Conservation (phyloP, 2,797 vertebrate species). For the Synaphobranchus kaupii region DNA sequence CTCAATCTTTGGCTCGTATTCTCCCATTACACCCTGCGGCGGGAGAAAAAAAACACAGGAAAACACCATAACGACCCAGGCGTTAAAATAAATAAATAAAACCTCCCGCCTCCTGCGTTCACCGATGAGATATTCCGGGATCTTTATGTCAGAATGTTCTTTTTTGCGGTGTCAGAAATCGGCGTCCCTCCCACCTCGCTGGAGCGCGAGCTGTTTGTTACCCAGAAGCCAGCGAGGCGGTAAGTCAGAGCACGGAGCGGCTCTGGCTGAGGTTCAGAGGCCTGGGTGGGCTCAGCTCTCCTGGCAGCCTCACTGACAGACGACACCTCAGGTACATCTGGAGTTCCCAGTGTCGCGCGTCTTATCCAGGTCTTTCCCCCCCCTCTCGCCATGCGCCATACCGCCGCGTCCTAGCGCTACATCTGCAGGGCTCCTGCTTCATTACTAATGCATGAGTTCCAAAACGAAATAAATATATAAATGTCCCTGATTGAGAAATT, state of each 20-base stretch:
- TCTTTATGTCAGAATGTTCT: neutral
- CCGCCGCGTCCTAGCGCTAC: conserved; percentile 35
- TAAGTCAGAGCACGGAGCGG: neutral
- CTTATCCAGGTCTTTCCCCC: neutral
- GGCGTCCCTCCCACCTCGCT: neutral
- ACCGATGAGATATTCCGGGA: neutral
- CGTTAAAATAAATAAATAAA: neutral
- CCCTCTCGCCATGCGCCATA: neutral
- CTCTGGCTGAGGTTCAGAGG: neutral
- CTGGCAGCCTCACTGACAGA: conserved; percentile 32
- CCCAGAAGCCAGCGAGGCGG: neutral
- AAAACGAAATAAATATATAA: conserved; percentile 14
- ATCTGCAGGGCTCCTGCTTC: conserved; percentile 30
- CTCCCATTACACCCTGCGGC: conserved; percentile 92
- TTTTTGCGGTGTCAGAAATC: neutral
- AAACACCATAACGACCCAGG: neutral
- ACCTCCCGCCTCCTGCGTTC: neutral
- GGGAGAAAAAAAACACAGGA: conserved; percentile 62
- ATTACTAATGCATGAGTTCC: conserved; percentile 40
- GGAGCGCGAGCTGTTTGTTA: neutral
- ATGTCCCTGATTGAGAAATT: neutral
- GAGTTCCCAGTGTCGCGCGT: too few relatives aligned
- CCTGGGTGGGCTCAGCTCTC: neutral
- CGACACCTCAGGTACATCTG: neutral
- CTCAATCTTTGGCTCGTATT: conserved; percentile 99